Base-by-base conservation (phyloP, 2,797 vertebrate species). In the Scomberomorus guttatus region DNA sequence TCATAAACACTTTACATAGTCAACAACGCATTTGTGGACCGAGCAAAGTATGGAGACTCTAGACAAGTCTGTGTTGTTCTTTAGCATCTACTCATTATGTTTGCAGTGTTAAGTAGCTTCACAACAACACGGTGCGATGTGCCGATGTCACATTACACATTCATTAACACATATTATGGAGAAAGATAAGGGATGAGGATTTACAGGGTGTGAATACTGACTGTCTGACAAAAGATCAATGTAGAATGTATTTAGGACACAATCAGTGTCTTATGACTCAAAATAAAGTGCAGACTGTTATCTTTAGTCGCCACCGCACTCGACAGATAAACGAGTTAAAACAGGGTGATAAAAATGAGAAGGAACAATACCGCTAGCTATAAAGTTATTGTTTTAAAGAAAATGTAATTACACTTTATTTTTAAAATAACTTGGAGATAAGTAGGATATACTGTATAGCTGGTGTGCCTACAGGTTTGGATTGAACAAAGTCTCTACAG, bases 111-210 rank as follows among this genome's bases (percentile, higher is more conserved):
- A 64, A 71, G 71, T 3, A 65, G 12, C 60, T 32, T 77, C 44
- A 34, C 32, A 64, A 44, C 24, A 68, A 22, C 69, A 51, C 61
- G 34, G 54, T 70, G 54, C 63, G 67, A 48, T 1, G 17, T 22
- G 32, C 27, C 39, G 37, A 46, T 13, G 34, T 44, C 37, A 70
- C 10, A 0, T 24, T 2, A 24, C 20, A 24, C 39, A 77, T 81
- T 80, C 11, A 79, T 81, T 75, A 72, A 58, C 52, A 74, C 48
- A 17, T 70, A 54, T 48, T 24, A 24, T 20, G 20, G 18, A 55
- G 20, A 67, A 56, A 57, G 55, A 67, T 70, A 54, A 65, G 24
- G 46, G 14, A 52, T 24, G 39, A 48, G 72, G 60, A 81, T 64
- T 71, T 27, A 59, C 48, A 61, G 25, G 27, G 17, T 65, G 70